Evolutionary conservation across 2,113 vertebrate genomes (phyloP), one percentile per base, ranked within the genome.

Genomic region (Charadrius vociferus): DNA sequence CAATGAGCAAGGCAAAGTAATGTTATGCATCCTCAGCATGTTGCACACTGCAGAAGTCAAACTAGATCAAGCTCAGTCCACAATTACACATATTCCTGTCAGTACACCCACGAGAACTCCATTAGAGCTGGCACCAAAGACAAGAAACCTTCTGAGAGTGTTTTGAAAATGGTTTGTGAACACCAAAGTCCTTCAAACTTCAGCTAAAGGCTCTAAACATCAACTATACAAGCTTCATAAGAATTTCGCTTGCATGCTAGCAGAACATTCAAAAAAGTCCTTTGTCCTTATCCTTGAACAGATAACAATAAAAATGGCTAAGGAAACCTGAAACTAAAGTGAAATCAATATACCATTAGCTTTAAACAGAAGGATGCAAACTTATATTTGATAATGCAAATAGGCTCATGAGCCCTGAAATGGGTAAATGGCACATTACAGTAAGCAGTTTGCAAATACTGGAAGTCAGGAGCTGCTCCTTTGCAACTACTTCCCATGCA

Each of bases 101-200:
- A 7, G 23, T 41, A 85, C 10, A 41, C 7, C 17, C 47, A 30
- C 0, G 0, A 52, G 39, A 72, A 71, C 29, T 52, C 37, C 23
- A 19, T 47, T 62, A 85, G 17, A 29, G 17, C n/a, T 88, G 59
- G 15, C 52, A 94, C 9, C 43, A 72, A 92, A 68, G 24, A 50
- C 20, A 45, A 67, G 70, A 84, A 70, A 34, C 29, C 41, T 58
- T 53, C 19, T 65, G 15, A 63, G 27, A 79, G 10, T 78, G 27
- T 66, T 94, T 66, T 82, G 36, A 70, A 52, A 30, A n/a, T 9
- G 4, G 3, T 39, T 91, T 29, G 16, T 52, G 74, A 87, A n/a
- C 20, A 63, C 7, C 26, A 41, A 86, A 74, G 47, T 67, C 41
- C 56, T 89, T 87, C 61, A 47, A 15, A 36, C 5, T 37, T 81